Conservation (phyloP, 2,113 vertebrate species). For the Arizona elegans region DNA sequence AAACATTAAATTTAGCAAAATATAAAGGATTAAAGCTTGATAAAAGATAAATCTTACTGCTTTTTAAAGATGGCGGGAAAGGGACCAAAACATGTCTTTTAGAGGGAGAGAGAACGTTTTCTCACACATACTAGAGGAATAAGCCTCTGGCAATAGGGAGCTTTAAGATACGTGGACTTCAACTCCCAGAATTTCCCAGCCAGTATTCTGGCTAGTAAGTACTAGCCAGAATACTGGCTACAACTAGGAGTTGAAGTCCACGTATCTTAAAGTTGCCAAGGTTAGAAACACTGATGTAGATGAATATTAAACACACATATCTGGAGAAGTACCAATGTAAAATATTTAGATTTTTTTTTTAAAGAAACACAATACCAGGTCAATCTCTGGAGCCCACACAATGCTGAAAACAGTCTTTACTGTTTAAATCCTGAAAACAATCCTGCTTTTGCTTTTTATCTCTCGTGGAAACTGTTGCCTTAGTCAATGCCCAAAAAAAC, state of each 20-base stretch:
- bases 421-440: constrained; percentile 12
- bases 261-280: not conserved
- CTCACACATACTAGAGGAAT: not conserved
- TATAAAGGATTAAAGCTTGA: not conserved
- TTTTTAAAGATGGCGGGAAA: not conserved
- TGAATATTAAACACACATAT: not conserved
- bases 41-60: not conserved
- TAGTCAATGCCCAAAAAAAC: not conserved
- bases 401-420: not conserved
- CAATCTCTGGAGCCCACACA: not conserved
- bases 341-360: not conserved
- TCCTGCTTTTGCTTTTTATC: constrained; percentile 7
- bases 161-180: not conserved
- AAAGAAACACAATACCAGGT: not conserved
- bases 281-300: not conserved
- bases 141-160: not conserved
- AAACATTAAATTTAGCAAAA: not conserved
- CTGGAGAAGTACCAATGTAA: not conserved
- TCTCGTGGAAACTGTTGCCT: not conserved
- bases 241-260: not conserved
- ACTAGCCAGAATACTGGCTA: not conserved
- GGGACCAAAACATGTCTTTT: not conserved
- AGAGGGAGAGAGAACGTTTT: not conserved
- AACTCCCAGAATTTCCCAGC: not conserved
- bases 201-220: not conserved